phyloP scores from a whole-genome alignment of 2,888 invertebrate genomes.

The Pristionchus arcanus region DNA sequence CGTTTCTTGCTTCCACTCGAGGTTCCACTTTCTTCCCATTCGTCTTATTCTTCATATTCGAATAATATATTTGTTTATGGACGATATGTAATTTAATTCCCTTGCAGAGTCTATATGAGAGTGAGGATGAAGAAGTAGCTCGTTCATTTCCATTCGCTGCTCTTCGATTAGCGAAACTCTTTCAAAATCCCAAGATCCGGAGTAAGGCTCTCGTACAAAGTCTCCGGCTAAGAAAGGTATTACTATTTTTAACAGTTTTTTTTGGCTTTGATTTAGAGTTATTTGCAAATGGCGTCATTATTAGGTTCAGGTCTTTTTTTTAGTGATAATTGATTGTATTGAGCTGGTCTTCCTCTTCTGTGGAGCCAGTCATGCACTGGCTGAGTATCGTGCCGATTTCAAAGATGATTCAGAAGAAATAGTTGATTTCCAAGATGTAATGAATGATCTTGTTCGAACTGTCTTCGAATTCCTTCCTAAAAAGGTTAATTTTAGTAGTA shows the following conservation, averaged over 20 bases:
- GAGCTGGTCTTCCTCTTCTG: neutral
- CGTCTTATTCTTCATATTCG: neutral
- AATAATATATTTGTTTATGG: neutral
- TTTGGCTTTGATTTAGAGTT: neutral
- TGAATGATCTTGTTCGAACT: neutral
- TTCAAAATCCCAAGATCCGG: neutral
- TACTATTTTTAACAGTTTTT: neutral
- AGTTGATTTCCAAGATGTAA: too few relatives aligned
- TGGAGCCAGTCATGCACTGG: neutral
- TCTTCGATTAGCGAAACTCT: neutral
- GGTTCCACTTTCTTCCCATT: neutral
- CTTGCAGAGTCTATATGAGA: neutral
- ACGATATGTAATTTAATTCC: neutral
- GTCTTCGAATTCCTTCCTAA: neutral
- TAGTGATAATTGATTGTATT: neutral
- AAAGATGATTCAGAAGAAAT: neutral
- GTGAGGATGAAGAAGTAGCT: neutral
- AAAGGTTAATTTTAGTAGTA: neutral
- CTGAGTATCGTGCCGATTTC: neutral
- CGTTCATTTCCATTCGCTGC: neutral
- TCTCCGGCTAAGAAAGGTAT: neutral
- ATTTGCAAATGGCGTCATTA: neutral
- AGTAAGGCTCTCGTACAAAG: neutral
- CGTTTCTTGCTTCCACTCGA: conserved; percentile 53
- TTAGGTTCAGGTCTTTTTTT: neutral